Conservation (phyloP, 2,113 vertebrate species). For the Manacus vitellinus region DNA sequence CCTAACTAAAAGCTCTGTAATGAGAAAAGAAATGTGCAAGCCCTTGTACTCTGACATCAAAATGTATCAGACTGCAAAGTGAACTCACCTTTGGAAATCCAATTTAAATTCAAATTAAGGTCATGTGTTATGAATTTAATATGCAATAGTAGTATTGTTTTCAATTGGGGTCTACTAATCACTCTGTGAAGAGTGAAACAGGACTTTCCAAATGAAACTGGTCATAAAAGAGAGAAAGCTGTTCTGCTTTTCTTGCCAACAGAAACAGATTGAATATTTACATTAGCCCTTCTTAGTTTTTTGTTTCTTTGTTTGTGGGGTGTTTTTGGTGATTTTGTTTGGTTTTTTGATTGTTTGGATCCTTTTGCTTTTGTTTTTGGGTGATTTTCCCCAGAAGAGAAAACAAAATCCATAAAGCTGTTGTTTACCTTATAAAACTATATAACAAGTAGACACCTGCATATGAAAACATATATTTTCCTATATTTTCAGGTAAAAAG, state of each 20-base stretch:
- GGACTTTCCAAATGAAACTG: not conserved
- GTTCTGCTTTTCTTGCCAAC: not conserved
- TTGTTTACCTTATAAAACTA: not conserved
- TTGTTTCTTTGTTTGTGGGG: not conserved
- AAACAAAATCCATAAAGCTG: not conserved
- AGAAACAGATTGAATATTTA: not conserved
- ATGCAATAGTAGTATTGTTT: not conserved
- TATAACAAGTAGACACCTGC: not conserved
- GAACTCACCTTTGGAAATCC: not conserved
- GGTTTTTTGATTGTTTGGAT: not conserved
- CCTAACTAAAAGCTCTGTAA: not conserved
- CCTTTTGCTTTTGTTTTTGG: too few species aligned
- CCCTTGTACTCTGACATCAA: not conserved
- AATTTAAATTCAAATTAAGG: conserved; percentile 22
- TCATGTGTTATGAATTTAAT: not conserved
- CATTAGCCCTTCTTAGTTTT: not conserved
- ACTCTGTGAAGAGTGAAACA: not conserved
- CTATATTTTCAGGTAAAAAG: not conserved
- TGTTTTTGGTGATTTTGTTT: not conserved
- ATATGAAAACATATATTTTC: not conserved
- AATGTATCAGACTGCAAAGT: not conserved
- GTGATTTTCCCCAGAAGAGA: not conserved
- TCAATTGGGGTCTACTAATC: not conserved
- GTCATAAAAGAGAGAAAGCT: not conserved
- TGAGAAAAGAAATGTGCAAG: not conserved